phyloP scores from a whole-genome alignment of 1,140 invertebrate genomes.

The Cotesia glomerata region DNA sequence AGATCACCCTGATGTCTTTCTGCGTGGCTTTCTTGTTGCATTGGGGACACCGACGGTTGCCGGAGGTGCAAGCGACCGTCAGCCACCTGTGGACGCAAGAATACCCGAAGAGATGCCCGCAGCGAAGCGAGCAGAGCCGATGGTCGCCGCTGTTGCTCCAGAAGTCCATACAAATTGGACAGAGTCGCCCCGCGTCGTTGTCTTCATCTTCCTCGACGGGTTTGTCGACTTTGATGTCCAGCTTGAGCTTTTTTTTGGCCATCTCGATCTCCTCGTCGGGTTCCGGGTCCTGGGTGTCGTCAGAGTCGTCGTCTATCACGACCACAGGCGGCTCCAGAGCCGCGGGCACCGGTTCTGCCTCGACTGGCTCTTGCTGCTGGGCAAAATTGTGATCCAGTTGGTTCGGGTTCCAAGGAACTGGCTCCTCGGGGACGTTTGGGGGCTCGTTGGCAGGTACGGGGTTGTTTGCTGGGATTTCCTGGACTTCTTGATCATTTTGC shows the following conservation, averaged over 20 bases:
- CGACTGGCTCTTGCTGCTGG: not conserved
- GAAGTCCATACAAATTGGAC: slow-evolving; percentile 85
- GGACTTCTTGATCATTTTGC: not conserved
- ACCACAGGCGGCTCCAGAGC: not conserved
- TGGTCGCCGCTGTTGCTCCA: slow-evolving; percentile 89
- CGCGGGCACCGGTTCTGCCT: not conserved
- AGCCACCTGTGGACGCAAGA: slow-evolving; percentile 87
- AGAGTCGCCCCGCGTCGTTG: slow-evolving; percentile 72
- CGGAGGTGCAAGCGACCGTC: slow-evolving; percentile 41
- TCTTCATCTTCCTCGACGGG: slow-evolving; percentile 46
- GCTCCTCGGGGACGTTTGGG: not conserved
- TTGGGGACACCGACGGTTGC: slow-evolving; percentile 75
- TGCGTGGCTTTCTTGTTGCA: slow-evolving; percentile 81
- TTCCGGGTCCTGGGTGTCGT: not conserved
- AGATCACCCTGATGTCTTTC: slow-evolving; percentile 79
- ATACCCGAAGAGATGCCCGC: slow-evolving; percentile 90
- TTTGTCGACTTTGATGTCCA: not conserved
- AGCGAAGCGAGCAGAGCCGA: slow-evolving; percentile 80
- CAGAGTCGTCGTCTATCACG: slow-evolving; percentile 8
- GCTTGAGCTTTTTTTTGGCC: slow-evolving; percentile 9
- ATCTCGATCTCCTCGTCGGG: not conserved
- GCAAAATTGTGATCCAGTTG: not conserved
- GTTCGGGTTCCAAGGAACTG: not conserved
- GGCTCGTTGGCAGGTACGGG: not conserved
- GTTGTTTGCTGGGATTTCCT: not conserved